A percentile compares a stretch with the other conserved stretches of the same genome.
phyloP scores from a whole-genome alignment of 2,113 vertebrate genomes.

The Gallinago paraguaiae region DNA sequence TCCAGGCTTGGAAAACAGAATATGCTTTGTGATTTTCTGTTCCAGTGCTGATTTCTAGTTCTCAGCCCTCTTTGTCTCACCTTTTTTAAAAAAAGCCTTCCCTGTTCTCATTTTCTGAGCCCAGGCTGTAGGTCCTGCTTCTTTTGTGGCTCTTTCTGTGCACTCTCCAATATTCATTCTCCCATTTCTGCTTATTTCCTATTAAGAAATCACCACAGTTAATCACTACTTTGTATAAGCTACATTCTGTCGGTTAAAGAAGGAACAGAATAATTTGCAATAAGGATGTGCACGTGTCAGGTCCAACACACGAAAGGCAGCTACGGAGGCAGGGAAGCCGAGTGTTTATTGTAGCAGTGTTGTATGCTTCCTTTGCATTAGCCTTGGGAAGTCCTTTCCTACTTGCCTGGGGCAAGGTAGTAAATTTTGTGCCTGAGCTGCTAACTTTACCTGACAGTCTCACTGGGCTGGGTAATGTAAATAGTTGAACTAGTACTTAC shows the following conservation, averaged over 20 bases:
- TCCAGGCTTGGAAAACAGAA: neutral
- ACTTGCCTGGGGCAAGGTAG: neutral
- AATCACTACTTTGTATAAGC: neutral
- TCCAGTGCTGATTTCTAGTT: neutral
- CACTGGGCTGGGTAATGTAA: neutral
- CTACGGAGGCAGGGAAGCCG: neutral
- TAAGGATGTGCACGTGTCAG: neutral
- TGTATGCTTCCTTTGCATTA: neutral
- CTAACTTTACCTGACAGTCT: neutral
- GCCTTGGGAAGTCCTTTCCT: neutral
- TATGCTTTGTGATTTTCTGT: neutral
- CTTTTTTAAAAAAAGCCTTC: neutral
- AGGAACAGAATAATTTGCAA: neutral
- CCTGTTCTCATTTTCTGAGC: neutral
- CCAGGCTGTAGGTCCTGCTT: neutral
- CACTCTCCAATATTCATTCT: neutral
- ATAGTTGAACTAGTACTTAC: neutral
- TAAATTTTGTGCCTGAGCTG: neutral
- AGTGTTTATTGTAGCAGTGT: neutral
- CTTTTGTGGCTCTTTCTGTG: neutral
- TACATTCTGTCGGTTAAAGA: neutral
- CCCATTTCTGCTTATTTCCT: neutral
- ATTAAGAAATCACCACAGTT: neutral
- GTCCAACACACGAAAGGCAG: neutral
- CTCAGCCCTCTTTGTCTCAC: neutral